Evolutionary conservation across 2,113 vertebrate genomes (phyloP), one percentile per base, ranked within the genome.

Genomic region (Lamprologus sp.): DNA sequence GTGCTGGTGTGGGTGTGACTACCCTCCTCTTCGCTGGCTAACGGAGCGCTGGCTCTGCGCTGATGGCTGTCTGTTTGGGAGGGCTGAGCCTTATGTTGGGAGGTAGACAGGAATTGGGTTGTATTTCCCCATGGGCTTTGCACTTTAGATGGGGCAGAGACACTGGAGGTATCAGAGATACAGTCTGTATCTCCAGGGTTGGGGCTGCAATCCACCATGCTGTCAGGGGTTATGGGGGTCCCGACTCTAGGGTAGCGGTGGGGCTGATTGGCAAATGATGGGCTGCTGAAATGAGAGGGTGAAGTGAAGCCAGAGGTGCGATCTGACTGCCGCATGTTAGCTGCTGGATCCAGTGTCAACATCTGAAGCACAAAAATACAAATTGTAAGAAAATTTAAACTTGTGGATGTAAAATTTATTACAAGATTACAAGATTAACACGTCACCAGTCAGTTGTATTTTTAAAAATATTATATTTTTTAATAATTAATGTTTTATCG

Each of bases 171-270:
- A 82, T 96, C 97, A 3, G 97, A 98, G 90, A 95, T 94, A 12
- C 95, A 96, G 94, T 98, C 97, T 2, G 94, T 93, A 70, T 97
- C 97, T 79, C 95, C 97, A 26, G 92, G 96, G 88, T 95, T 95
- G 77, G 95, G 89, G 26, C 94, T 95, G 79, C 95, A 91, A 31
- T 95, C 97, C 65, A 95, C 93, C 84, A 94, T 97, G 8, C 97
- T 97, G 94, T 98, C 98, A 3, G 97, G 97, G 73, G 97, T 97
- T 53, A 97, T 94, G 9, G 97, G 90, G 75, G 92, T 80, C 7
- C 85, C 89, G 2, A 92, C 95, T 40, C 93, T 90, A 17, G 93
- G 93, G 91, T 77, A 87, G 2, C 73, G 79, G 49, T 82, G 84
- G 17, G 92, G 77, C 88, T 87, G 92, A 26, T 89, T 45, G 51